Evolutionary conservation across 2,888 invertebrate species (phyloP), one percentile per base, ranked within the genome.

Genomic region (Invenusta paracnida): DNA sequence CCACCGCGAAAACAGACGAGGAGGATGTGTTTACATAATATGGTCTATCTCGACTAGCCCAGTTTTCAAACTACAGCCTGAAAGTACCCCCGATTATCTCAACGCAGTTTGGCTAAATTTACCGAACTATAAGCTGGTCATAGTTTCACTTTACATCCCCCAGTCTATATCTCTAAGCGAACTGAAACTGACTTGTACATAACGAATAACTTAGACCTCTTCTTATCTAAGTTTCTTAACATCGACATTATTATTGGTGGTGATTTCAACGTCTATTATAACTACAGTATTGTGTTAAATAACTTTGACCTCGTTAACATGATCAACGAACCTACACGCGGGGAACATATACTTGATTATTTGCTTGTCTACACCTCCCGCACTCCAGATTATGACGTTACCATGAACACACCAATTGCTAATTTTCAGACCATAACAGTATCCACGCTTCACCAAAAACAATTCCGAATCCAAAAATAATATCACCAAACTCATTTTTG

Each of bases 351-450:
- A n/a, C 79, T 79, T n/a, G 79, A 79, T 79, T 79, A 25, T n/a
- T 79, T 79, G 5, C 27, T 25, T 79, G 79, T 79, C 5, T 25
- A 2, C 2, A 27, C 23, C 27, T n/a, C n/a, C 27, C 23, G 23
- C 27, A 25, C 27, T n/a, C 23, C n/a, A 27, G 79, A 79, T n/a
- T 79, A 25, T 79, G 2, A 79, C 5, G 79, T 27, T 25, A 79
- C 23, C n/a, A 23, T 79, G 23, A 27, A n/a, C 27, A 23, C 79
- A 79, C 79, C 79, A n/a, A 27, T 79, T 79, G n/a, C 23, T 79
- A 79, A 79, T 25, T 79, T 27, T n/a, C n/a, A n/a, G 79, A 79
- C 27, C 79, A 79, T 79, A 79, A 79, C 23, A 79, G 79, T 79
- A 27, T 79, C 23, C 23, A n/a, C 23, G 79, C 27, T n/a, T 79